Conservation (phyloP, 2,888 invertebrate species). For the Drosophila emarginata region DNA sequence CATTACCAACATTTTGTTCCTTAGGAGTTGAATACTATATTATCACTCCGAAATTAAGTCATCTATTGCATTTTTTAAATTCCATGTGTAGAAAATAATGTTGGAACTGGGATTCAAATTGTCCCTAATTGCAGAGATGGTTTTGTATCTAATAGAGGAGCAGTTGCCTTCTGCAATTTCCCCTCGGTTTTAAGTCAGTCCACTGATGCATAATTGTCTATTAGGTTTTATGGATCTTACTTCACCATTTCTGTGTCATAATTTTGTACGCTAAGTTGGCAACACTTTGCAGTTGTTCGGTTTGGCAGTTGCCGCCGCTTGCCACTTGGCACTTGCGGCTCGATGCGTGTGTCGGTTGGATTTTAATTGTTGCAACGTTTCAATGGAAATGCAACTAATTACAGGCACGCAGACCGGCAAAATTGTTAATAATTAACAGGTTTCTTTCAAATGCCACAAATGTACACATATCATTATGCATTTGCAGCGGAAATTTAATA, state of each 20-base stretch:
- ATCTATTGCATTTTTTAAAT: slow-evolving; percentile 27
- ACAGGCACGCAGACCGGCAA: slow-evolving; percentile 65
- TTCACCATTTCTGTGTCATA: slow-evolving; percentile 58
- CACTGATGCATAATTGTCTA: slow-evolving; percentile 7
- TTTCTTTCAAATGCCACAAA: slow-evolving; percentile 53
- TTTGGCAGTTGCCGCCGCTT: slow-evolving; percentile 37
- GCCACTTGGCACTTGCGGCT: slow-evolving; percentile 12
- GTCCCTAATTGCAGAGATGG: slow-evolving; percentile 29
- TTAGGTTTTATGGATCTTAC: slow-evolving; percentile 34
- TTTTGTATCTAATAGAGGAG: slow-evolving; percentile 33
- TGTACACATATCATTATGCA: slow-evolving; percentile 12
- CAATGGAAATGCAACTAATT: slow-evolving; percentile 78
- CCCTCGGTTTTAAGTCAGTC: background rate
- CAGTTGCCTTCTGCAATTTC: background rate
- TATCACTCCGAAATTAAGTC: background rate
- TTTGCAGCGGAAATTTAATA: slow-evolving; percentile 50
- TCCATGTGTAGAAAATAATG: background rate
- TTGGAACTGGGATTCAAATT: background rate
- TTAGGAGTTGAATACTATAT: background rate
- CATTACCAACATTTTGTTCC: background rate
- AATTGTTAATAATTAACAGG: slow-evolving; percentile 80
- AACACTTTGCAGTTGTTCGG: slow-evolving; percentile 68
- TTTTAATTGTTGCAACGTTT: slow-evolving; percentile 71
- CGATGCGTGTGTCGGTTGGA: slow-evolving; percentile 42
- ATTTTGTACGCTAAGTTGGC: slow-evolving; percentile 79